Evolutionary conservation across 2,888 invertebrate genomes (phyloP), one percentile per base, ranked within the genome.

Genomic region (Trichopoda pennipes): DNA sequence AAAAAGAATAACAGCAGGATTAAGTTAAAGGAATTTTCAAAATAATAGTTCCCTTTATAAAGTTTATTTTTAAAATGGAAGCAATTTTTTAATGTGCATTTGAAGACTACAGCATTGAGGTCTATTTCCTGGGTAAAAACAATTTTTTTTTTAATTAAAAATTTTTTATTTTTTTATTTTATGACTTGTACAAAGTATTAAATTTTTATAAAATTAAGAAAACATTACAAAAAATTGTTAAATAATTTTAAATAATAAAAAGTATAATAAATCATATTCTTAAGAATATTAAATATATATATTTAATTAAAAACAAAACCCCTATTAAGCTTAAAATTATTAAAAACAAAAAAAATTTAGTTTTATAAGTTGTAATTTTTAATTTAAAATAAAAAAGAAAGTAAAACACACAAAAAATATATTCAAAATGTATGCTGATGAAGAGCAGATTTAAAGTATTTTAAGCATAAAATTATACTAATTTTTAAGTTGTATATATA

Each of bases 111-210:
- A 19, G 19, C 12, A 23, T 17, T 61, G 3, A 12, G 12, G 21
- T 23, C 17, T 19, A 38, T 6, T 53, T 38, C 9, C 23, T 66
- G 23, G n/a, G 10, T 23, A 72, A 64, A 68, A 81, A 61, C 23
- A 23, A 56, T 74, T 69, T 63, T 49, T 66, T 75, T 86, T 85
- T 83, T 84, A 85, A 84, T 76, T 81, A 72, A 85, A 86, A 85
- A n/a, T n/a, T 84, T 84, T 88, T 87, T 87, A 77, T 82, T 69
- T 76, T 74, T 42, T 28, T n/a, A 16, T 69, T 61, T 80, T 75
- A 32, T 44, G 70, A 64, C 58, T 81, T 89, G 89, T 89, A 88
- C 85, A 89, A 89, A 89, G 89, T 89, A 89, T 89, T 89, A 89
- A 85, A 75, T 72, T 70, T 82, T 77, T 81, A 61, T 58, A 32